Conservation (phyloP, 2,797 vertebrate species). For the Echeneis naucrates region DNA sequence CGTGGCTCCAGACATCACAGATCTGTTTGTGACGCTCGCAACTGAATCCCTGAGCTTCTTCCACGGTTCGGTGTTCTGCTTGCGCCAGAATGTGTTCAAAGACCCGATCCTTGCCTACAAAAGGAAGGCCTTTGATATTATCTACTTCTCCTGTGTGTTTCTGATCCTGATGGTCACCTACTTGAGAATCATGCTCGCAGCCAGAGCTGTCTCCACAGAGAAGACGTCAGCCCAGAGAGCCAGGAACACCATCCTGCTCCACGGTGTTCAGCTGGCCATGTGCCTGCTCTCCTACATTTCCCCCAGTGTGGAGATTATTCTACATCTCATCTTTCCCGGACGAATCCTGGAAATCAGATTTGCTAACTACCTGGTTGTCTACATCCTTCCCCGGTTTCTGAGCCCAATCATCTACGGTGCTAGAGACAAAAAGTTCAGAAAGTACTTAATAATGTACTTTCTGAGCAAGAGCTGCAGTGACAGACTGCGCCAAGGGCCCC, state of each 20-base stretch:
- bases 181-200: slow-evolving; percentile 74
- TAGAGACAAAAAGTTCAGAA: slow-evolving; percentile 79
- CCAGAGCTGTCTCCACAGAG: slow-evolving; percentile 66
- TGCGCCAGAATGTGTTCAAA: slow-evolving; percentile 80
- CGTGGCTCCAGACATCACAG: slow-evolving; percentile 76
- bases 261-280: slow-evolving; percentile 83
- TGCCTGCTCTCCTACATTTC: slow-evolving; percentile 85
- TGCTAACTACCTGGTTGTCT: slow-evolving; percentile 80
- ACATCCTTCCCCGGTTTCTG: slow-evolving; percentile 82
- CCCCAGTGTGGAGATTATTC: slow-evolving; percentile 73
- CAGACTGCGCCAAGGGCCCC: not conserved
- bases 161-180: slow-evolving; percentile 82
- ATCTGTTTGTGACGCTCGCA: slow-evolving; percentile 81
- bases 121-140: slow-evolving; percentile 72
- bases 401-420: slow-evolving; percentile 83
- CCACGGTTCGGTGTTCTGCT: slow-evolving; percentile 74
- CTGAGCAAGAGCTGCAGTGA: slow-evolving; percentile 32
- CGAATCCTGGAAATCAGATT: slow-evolving; percentile 74
- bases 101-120: slow-evolving; percentile 70
- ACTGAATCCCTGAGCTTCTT: slow-evolving; percentile 79
- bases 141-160: slow-evolving; percentile 83
- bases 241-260: slow-evolving; percentile 84
- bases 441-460: slow-evolving; percentile 69
- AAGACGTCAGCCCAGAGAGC: slow-evolving; percentile 68
- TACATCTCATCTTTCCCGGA: slow-evolving; percentile 73